phyloP scores from a whole-genome alignment of 2,797 vertebrate species.

The Ceryle rudis region DNA sequence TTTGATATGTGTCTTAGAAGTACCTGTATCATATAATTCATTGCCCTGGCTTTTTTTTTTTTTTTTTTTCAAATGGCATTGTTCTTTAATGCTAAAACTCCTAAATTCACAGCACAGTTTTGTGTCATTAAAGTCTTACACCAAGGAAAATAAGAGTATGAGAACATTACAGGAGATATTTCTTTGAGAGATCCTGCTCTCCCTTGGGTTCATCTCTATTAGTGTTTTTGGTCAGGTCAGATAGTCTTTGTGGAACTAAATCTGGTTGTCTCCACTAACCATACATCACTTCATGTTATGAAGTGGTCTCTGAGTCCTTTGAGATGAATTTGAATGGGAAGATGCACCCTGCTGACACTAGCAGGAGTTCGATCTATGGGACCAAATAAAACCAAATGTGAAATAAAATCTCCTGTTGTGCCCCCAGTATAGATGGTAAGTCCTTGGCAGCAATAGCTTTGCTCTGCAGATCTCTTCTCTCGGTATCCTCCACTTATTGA shows the following conservation, averaged over 20 bases:
- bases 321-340: background rate
- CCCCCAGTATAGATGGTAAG: background rate
- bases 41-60: background rate
- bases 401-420: background rate
- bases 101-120: background rate
- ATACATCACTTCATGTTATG: background rate
- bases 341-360: background rate
- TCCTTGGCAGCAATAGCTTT: background rate
- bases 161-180: background rate
- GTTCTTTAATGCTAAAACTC: background rate
- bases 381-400: background rate
- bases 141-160: background rate
- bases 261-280: background rate
- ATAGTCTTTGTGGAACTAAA: background rate
- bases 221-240: background rate
- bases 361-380: background rate
- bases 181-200: background rate
- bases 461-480: background rate
- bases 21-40: background rate
- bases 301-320: background rate
- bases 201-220: background rate
- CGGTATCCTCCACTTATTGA: background rate
- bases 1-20: background rate
- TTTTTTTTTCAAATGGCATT: background rate
- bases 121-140: background rate